Percentiles rank a stretch among this genome's conserved stretches.
Evolutionary conservation across 2,888 invertebrate species (phyloP).

Genomic region (Seira sanloemensis): DNA sequence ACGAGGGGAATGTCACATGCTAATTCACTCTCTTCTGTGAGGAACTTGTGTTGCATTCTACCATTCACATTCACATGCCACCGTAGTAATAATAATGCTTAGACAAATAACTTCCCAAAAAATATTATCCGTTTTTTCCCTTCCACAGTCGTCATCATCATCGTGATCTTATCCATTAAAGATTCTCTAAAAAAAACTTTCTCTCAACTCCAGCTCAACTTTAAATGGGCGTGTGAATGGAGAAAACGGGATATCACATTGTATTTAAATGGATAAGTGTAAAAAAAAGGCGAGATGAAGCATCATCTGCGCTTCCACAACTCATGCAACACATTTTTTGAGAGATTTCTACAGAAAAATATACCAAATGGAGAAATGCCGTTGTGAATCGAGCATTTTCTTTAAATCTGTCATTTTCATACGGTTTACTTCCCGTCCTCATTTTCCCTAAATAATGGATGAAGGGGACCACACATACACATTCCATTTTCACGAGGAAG

Average conservation of each 20-base stretch:
- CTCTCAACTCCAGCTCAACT: constrained; percentile 3
- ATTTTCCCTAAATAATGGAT: neutral
- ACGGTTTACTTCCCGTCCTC: constrained; percentile 4
- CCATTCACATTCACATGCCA: neutral
- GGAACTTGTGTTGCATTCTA: neutral
- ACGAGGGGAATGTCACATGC: constrained; percentile 50
- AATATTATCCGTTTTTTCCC: neutral
- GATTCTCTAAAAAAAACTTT: neutral
- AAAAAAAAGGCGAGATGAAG: neutral
- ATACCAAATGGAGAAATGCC: no score
- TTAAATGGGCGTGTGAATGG: constrained; percentile 4
- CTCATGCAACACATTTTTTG: neutral
- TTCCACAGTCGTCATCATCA: neutral
- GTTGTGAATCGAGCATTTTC: no score
- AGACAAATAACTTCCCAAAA: neutral
- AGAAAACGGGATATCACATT: neutral
- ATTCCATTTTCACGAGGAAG: neutral
- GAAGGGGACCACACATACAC: neutral
- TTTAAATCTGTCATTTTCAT: constrained; percentile 56
- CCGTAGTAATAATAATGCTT: neutral
- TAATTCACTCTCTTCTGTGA: constrained; percentile 38
- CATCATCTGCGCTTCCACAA: constrained; percentile 1
- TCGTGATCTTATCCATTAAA: constrained; percentile 1
- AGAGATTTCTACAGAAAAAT: neutral
- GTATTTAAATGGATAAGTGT: neutral